Conservation (phyloP, 2,113 vertebrate species). For the Bubo scandiacus region DNA sequence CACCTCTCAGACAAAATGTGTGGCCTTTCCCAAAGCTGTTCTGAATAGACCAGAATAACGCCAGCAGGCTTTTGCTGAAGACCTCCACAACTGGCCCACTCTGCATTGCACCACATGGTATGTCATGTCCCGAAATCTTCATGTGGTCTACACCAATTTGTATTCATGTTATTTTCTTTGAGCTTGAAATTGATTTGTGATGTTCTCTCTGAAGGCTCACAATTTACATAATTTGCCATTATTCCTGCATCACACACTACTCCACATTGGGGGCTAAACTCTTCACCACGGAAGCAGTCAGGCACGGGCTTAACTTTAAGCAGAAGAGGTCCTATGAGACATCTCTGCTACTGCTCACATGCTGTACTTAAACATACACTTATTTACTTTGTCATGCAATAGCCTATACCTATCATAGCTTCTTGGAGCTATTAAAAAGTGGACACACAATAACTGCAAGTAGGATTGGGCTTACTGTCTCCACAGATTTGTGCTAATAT, state of each 20-base stretch:
- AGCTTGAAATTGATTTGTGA: background rate
- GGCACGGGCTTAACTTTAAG: background rate
- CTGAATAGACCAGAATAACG: rapidly evolving
- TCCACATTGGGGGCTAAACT: background rate
- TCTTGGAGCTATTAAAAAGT: constrained; percentile 1
- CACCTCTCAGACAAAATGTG: rapidly evolving
- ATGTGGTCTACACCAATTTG: background rate
- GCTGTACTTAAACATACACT: background rate
- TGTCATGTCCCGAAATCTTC: background rate
- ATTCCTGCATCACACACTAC: background rate
- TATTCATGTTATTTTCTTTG: background rate
- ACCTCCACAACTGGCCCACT: background rate
- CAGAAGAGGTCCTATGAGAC: background rate
- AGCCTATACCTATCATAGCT: background rate
- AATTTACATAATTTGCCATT: constrained; percentile 17
- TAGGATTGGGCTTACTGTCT: constrained; percentile 39
- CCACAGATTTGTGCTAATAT: constrained; percentile 43
- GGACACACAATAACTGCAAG: background rate
- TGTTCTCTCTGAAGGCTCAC: background rate
- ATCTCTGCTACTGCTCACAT: background rate
- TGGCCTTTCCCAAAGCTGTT: background rate
- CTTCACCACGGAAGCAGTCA: background rate
- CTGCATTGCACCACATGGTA: background rate
- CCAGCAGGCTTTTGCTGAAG: background rate
- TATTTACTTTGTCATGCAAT: background rate